Base-by-base conservation (phyloP, 2,797 vertebrate species). In the Semaprochilodus insignis region DNA sequence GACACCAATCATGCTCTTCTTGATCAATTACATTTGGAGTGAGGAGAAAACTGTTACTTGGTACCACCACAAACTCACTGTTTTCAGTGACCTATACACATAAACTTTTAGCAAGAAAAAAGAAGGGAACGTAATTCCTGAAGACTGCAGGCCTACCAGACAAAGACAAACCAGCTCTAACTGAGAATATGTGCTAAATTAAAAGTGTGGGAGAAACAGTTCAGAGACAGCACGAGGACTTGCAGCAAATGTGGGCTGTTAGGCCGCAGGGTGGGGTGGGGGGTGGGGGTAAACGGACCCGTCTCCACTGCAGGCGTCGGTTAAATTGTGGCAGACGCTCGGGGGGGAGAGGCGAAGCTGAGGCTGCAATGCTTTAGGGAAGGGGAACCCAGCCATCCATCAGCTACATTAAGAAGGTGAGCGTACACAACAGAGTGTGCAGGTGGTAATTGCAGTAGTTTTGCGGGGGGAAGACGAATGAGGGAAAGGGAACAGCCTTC, bases 371-470 rank as follows among this genome's bases (percentile, higher is more conserved):
- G 81, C 80, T 86, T 80, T 78, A 76, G 75, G 65, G 83, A 72
- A 65, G 67, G 82, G 80, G 71, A 69, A 40, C 74, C 48, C 16
- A 31, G 63, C 52, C 80, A 88, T 90, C 84, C 85, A 88, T 88
- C 84, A 89, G 78, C 65, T 34, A 19, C 63, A 59, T 78, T 81
- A 86, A 76, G 52, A 17, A 70, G 75, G 75, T 81, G 80, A 63
- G 74, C 34, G 51, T 51, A 44, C 74, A 83, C 81, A 82, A 80
- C 17, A 31, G 70, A 84, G 82, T 25, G 55, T 81, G 77, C 51
- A 48, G 81, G 73, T 52, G 55, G 82, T 88, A 87, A 83, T 81
- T 87, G 79, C 70, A 51, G 59, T 51, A 83, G 77, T 78, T 74
- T 67, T 7, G 44, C 0, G 2, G 21, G 72, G 52, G 82, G 72